A percentile compares a stretch with the other conserved stretches of the same genome.
Conservation (phyloP, 1,140 invertebrate species). For the Telenomus remus region DNA sequence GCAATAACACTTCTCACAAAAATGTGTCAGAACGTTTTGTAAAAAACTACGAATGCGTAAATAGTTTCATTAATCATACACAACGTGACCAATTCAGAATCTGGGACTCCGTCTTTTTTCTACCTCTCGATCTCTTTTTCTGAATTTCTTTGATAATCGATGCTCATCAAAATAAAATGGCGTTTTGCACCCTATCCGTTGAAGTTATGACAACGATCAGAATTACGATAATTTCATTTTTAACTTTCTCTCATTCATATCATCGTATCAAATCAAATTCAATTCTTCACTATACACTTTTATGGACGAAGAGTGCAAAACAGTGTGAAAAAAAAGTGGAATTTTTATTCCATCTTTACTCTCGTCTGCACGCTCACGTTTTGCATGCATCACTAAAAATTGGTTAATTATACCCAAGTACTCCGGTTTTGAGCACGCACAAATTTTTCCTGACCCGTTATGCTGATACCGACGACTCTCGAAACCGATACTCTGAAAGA, state of each 20-base stretch:
- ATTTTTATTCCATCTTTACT: neutral
- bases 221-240: too few relatives aligned
- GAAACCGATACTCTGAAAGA: conserved; percentile 29
- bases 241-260: too few relatives aligned
- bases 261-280: too few relatives aligned
- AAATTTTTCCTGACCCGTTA: conserved; percentile 32
- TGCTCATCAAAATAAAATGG: conserved; percentile 50
- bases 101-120: conserved; percentile 24
- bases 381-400: conserved; percentile 39
- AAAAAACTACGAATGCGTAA: too few relatives aligned
- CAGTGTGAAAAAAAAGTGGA: too few relatives aligned
- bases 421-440: conserved; percentile 42
- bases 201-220: conserved; percentile 43
- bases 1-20: neutral
- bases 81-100: conserved; percentile 46
- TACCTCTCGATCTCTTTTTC: conserved; percentile 10
- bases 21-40: too few relatives aligned
- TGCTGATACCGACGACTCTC: conserved; percentile 8
- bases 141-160: conserved; percentile 41
- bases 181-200: conserved; percentile 33
- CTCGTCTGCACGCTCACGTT: conserved; percentile 4
- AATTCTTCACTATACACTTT: too few relatives aligned
- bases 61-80: conserved; percentile 55
- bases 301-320: too few relatives aligned
- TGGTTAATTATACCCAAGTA: conserved; percentile 39